Evolutionary conservation across 2,113 vertebrate species (phyloP), one percentile per base, ranked within the genome.

Genomic region (Lycocorax pyrrhopterus): DNA sequence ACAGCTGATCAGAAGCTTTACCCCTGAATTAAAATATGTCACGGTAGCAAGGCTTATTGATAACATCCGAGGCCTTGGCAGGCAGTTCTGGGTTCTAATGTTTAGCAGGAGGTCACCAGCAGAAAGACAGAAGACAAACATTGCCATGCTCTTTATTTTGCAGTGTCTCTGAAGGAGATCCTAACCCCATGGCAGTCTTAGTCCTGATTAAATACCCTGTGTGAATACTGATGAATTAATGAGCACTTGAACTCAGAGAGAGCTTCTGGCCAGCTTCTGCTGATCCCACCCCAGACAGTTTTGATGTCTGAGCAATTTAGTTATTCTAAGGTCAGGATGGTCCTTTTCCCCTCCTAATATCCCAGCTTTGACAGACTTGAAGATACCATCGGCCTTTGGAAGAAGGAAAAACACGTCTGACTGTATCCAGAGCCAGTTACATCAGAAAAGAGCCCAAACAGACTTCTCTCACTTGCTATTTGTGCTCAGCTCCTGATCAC

Each of bases 401-500:
- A 85, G 29, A 69, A 43, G 22, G 8, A 94, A 60, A 64, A 89
- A 29, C 22, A 76, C 47, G 21, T 32, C 53, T 62, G 37, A 39
- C 37, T 90, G 23, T n/a, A 56, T 44, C 75, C 52, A 78, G 39
- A 89, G 82, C 23, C 66, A 44, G 18, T 64, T 81, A 51, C 76
- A 79, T 73, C 71, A 90, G 46, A 58, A 84, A 80, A 94, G 59
- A 93, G 55, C 37, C 72, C 62, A 77, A 64, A 56, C 27, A 33
- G 41, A 49, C 41, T 93, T 81, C n/a, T 90, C 55, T 71, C 7
- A 1, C 69, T 86, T 91, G 73, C 73, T 91, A 80, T 94, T 92
- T 81, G 89, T 91, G 73, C 85, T 41, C 75, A 81, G 85, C 88
- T 94, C 74, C 80, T 89, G 90, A 80, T 94, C 86, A 46, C 60